Evolutionary conservation across 2,888 invertebrate genomes (phyloP).

Genomic region (Lottia gigantea): DNA sequence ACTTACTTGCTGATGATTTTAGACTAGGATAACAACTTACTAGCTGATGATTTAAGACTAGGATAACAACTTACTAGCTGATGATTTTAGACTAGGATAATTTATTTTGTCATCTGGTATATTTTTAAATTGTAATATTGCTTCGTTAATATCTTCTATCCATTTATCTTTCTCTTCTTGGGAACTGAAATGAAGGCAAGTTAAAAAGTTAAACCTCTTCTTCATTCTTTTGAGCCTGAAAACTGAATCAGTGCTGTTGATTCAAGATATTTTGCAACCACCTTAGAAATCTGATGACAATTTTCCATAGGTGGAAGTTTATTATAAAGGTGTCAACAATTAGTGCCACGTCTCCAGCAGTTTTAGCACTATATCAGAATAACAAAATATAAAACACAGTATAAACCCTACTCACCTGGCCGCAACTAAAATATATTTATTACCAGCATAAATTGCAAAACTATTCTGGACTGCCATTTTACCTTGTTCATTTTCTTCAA

Average conservation of each 20-base stretch:
- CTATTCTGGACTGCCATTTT: conserved; percentile 76
- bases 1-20: too few species aligned
- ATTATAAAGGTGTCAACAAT: too few species aligned
- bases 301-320: too few species aligned
- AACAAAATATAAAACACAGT: too few species aligned
- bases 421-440: conserved; percentile 85
- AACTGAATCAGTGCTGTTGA: too few species aligned
- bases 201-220: neutral
- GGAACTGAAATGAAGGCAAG: conserved; percentile 73
- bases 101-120: conserved; percentile 54
- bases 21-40: too few species aligned
- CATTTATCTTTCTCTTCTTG: conserved; percentile 88
- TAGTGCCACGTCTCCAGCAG: too few species aligned
- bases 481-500: conserved; percentile 78
- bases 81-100: conserved; percentile 64
- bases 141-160: conserved; percentile 81
- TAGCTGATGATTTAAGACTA: too few species aligned
- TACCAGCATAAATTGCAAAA: conserved; percentile 84
- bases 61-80: conserved; percentile 61
- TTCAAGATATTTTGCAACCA: too few species aligned
- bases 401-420: conserved; percentile 67
- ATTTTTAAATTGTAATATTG: conserved; percentile 71
- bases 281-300: too few species aligned
- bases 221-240: too few species aligned
- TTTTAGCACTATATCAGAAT: too few species aligned